These are phyloP conservation scores for Cairina moschata DNA, from an alignment of 2,113 vertebrate genomes.

Conservation along the genomic window DNA sequence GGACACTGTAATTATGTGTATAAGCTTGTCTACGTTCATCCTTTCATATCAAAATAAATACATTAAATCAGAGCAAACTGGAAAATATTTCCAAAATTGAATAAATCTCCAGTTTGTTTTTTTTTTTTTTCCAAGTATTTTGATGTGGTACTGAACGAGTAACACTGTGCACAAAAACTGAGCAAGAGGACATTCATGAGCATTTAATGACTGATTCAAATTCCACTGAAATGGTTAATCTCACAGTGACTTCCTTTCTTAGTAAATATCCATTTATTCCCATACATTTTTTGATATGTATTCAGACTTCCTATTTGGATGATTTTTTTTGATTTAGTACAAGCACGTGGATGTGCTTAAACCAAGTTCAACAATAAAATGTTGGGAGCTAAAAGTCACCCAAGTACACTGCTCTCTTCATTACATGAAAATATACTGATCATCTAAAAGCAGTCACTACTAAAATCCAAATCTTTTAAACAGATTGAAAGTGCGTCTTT, in stretches of 20 bases:
- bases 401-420: background rate
- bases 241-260: background rate
- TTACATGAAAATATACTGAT: background rate
- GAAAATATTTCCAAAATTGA: background rate
- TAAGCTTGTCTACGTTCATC: background rate
- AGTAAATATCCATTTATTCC: background rate
- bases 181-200: background rate
- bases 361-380: background rate
- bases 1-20: background rate
- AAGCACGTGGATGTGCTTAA: background rate
- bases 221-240: background rate
- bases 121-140: background rate
- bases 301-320: background rate
- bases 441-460: background rate
- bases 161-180: background rate
- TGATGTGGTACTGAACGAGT: background rate
- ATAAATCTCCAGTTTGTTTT: background rate
- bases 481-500: background rate
- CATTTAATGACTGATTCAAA: background rate
- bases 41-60: background rate
- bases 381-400: background rate
- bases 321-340: background rate
- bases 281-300: background rate
- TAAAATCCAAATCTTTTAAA: background rate
- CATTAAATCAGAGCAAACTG: background rate